Percentiles rank a stretch among this genome's conserved stretches.
phyloP scores from a whole-genome alignment of 2,888 invertebrate species.

The Monoplex corrugatus region DNA sequence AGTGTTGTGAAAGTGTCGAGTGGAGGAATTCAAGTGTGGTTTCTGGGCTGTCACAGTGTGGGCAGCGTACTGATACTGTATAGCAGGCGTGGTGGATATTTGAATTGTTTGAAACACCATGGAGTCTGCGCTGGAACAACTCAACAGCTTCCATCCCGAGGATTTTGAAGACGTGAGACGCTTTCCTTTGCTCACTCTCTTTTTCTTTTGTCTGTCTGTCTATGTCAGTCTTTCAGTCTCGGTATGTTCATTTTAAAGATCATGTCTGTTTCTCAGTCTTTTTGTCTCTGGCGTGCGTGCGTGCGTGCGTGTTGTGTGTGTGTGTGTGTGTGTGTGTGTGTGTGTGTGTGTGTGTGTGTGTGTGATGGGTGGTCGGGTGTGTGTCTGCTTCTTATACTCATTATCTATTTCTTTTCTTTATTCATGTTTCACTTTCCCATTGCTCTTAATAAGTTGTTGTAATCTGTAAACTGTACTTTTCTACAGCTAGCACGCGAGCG shows the following conservation, averaged over 20 bases:
- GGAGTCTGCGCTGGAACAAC: constrained; percentile 33
- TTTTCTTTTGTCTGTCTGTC: constrained; percentile 13
- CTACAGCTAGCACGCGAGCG: not conserved
- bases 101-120: not conserved
- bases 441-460: not conserved
- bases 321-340: constrained; percentile 15
- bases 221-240: too few relatives aligned
- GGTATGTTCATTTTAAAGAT: too few relatives aligned
- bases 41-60: not conserved
- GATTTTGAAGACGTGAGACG: constrained; percentile 35
- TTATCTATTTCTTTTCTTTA: too few relatives aligned
- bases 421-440: not conserved
- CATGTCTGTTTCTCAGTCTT: not conserved
- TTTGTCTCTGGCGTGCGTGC: not conserved
- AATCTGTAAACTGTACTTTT: not conserved
- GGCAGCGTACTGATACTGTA: not conserved
- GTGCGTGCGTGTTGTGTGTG: not conserved
- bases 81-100: not conserved
- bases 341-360: not conserved
- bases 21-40: not conserved
- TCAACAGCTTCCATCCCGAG: constrained; percentile 40
- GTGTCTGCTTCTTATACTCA: too few relatives aligned
- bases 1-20: not conserved
- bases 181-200: not conserved
- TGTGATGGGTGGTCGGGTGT: not conserved